Evolutionary conservation across 2,797 vertebrate species (phyloP).

Genomic region (Mionectes olivaceus): DNA sequence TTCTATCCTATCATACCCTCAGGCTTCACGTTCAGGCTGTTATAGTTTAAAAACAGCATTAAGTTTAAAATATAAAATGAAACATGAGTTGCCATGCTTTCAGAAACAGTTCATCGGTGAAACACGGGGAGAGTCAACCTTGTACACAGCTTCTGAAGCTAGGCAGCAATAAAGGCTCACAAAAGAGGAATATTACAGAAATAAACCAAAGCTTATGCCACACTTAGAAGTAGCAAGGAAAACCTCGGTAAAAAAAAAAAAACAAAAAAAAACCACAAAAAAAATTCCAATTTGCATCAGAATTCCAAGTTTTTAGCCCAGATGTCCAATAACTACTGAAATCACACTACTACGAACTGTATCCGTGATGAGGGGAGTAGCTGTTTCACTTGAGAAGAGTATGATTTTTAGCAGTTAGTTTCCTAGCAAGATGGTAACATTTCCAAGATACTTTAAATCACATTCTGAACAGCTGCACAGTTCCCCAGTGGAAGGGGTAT

Average conservation of each 20-base stretch:
- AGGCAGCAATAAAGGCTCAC: not conserved
- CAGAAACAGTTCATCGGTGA: not conserved
- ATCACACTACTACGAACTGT: not conserved
- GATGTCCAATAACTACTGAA: not conserved
- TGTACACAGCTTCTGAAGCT: not conserved
- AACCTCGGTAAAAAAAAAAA: not conserved
- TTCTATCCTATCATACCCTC: not conserved
- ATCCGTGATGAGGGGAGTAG: not conserved
- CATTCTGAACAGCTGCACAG: not conserved
- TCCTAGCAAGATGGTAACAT: not conserved
- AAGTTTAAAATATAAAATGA: not conserved
- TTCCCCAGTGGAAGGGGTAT: not conserved
- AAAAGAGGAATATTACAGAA: not conserved
- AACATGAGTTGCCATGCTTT: not conserved
- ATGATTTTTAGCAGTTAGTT: not conserved
- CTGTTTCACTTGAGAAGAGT: not conserved
- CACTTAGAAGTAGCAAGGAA: not conserved
- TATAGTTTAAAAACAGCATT: not conserved
- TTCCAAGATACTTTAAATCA: not conserved
- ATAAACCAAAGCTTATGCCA: not conserved
- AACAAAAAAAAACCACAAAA: rapidly evolving
- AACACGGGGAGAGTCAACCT: not conserved
- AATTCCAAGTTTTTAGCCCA: not conserved
- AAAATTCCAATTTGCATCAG: not conserved
- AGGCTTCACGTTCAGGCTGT: not conserved